phyloP scores from a whole-genome alignment of 2,888 invertebrate species.

The Cosmia trapezina region DNA sequence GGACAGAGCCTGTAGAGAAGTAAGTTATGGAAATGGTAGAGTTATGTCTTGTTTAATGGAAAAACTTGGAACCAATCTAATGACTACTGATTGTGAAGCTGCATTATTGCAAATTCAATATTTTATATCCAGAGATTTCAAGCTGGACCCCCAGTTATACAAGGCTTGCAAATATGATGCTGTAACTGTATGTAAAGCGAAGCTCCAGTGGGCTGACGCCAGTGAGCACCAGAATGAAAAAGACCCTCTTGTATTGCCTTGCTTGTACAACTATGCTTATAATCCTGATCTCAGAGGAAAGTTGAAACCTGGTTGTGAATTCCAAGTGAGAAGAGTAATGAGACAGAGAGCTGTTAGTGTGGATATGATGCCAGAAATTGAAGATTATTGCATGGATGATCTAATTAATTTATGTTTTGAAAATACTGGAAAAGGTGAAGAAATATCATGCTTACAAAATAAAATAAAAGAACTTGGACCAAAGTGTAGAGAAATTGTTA shows the following conservation, averaged over 20 bases:
- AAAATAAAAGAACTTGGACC: constrained; percentile 93
- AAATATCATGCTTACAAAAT: constrained; percentile 97
- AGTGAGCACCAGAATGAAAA: constrained; percentile 93
- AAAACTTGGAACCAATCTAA: constrained; percentile 95
- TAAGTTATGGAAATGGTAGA: constrained; percentile 94
- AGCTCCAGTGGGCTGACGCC: constrained; percentile 93
- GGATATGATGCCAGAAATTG: constrained; percentile 98
- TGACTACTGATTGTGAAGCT: constrained; percentile 97
- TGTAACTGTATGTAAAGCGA: constrained; percentile 94
- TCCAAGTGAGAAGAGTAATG: constrained; percentile 97
- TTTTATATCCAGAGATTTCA: constrained; percentile 98
- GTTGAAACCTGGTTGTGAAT: constrained; percentile 91
- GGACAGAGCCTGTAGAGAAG: constrained; percentile 93
- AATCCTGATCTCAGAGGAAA: constrained; percentile 87
- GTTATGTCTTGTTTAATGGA: constrained; percentile 98
- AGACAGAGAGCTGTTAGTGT: constrained; percentile 97
- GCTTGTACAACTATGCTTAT: constrained; percentile 95
- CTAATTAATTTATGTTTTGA: constrained; percentile 95
- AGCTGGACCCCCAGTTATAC: constrained; percentile 96
- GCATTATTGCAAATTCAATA: constrained; percentile 98
- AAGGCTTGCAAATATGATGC: constrained; percentile 97
- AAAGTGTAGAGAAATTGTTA: constrained; percentile 94
- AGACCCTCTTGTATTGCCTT: constrained; percentile 96
- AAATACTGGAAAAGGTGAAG: constrained; percentile 96
- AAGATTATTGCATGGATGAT: constrained; percentile 96